These are phyloP conservation scores for Microcebus tavaratra DNA, from an alignment of 2,113 vertebrate genomes.

Conservation along the genomic window DNA sequence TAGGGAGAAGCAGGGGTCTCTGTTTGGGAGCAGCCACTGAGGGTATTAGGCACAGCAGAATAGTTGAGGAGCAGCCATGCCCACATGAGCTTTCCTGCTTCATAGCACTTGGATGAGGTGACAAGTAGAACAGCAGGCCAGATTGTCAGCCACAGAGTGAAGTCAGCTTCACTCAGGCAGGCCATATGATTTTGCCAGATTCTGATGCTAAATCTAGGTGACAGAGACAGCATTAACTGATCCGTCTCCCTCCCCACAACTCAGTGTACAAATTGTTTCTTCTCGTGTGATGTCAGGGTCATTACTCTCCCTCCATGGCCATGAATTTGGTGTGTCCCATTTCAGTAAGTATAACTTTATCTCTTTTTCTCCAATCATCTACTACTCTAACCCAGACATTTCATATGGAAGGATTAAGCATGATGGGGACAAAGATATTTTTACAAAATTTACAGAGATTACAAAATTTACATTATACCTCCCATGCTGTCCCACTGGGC, in stretches of 20 bases:
- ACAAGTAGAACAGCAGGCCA: not conserved
- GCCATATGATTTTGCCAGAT: not conserved
- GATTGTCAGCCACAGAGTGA: not conserved
- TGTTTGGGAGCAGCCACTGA: not conserved
- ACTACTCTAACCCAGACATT: not conserved
- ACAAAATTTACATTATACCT: not conserved
- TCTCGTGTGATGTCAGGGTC: not conserved
- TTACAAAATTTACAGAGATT: not conserved
- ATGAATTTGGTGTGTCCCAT: not conserved
- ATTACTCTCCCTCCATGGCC: not conserved
- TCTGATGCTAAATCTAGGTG: not conserved
- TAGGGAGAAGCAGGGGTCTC: not conserved
- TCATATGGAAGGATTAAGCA: not conserved
- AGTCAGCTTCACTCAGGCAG: not conserved
- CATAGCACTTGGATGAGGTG: not conserved
- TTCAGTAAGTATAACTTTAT: not conserved
- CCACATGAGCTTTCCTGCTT: not conserved
- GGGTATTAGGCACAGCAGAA: not conserved
- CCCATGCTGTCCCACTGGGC: not conserved
- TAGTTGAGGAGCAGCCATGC: not conserved
- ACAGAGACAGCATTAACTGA: not conserved
- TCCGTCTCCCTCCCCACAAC: not conserved
- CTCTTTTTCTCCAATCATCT: not conserved
- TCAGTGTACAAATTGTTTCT: not conserved
- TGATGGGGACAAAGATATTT: not conserved